phyloP scores from a whole-genome alignment of 2,113 vertebrate genomes.

The Jacana jacana region DNA sequence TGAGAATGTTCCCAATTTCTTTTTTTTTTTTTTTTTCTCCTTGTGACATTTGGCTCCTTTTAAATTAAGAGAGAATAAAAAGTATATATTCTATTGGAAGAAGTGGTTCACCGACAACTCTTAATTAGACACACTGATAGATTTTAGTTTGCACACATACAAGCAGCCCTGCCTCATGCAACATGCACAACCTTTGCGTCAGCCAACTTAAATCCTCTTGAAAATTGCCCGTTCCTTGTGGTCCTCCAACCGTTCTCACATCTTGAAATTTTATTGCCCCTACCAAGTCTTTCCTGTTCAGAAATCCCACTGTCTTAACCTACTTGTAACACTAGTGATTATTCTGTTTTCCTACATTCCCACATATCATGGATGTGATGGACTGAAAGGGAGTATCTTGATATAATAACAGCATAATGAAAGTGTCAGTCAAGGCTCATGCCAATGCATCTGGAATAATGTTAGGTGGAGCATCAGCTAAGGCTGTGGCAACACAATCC shows the following conservation, averaged over 20 bases:
- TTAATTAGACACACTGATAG: too few species aligned
- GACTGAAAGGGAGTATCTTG: neutral
- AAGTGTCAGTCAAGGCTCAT: neutral
- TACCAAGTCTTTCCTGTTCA: neutral
- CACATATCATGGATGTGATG: neutral
- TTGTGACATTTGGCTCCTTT: neutral
- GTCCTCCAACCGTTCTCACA: neutral
- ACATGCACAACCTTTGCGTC: neutral
- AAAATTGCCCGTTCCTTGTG: neutral
- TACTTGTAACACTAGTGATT: neutral
- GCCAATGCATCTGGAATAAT: neutral
- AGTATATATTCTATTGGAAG: neutral
- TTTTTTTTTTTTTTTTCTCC: fast-evolving
- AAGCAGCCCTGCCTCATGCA: neutral
- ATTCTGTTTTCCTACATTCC: neutral
- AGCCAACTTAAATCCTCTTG: neutral
- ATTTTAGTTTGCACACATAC: neutral
- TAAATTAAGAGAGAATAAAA: neutral
- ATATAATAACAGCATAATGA: neutral
- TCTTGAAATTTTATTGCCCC: neutral
- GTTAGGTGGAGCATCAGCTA: neutral
- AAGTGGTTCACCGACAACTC: fast-evolving
- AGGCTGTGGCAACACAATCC: neutral
- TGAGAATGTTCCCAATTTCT: neutral
- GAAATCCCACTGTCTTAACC: neutral